phyloP scores from a whole-genome alignment of 2,113 vertebrate species.

The Etheostoma spectabile region DNA sequence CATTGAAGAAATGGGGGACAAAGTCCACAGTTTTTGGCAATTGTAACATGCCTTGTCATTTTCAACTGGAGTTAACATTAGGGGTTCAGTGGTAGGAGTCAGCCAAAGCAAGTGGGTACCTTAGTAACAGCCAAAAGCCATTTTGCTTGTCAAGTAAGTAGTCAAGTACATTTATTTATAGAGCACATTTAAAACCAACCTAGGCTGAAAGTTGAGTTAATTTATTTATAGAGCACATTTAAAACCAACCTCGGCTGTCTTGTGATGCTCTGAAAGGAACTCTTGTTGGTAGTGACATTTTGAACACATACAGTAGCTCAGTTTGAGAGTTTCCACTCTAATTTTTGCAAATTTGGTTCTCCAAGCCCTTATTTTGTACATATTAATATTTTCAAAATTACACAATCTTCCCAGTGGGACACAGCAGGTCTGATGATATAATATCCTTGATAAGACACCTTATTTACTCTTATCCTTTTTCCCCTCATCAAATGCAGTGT shows the following conservation, averaged over 20 bases:
- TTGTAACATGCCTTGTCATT: background rate
- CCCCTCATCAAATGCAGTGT: conserved; percentile 27
- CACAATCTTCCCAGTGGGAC: conserved; percentile 20
- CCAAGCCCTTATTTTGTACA: conserved; percentile 6
- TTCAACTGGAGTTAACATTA: background rate
- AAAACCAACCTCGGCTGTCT: no score
- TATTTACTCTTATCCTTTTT: conserved; percentile 34
- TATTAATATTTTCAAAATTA: conserved; percentile 27
- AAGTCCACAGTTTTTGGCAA: background rate
- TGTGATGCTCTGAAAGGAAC: background rate
- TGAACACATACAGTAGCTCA: background rate
- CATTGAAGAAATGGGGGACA: background rate
- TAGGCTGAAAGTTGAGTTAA: no score
- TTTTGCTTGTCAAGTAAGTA: background rate
- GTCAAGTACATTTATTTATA: no score
- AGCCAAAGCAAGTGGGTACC: background rate
- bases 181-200: no score
- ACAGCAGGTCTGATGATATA: conserved; percentile 19
- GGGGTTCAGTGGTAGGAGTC: background rate
- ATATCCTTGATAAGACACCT: conserved; percentile 39
- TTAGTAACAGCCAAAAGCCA: background rate
- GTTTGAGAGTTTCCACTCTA: background rate
- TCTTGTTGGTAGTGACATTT: background rate
- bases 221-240: no score
- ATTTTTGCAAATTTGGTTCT: conserved; percentile 6